phyloP scores from a whole-genome alignment of 2,888 invertebrate species.

The Ophion obscuratus region DNA sequence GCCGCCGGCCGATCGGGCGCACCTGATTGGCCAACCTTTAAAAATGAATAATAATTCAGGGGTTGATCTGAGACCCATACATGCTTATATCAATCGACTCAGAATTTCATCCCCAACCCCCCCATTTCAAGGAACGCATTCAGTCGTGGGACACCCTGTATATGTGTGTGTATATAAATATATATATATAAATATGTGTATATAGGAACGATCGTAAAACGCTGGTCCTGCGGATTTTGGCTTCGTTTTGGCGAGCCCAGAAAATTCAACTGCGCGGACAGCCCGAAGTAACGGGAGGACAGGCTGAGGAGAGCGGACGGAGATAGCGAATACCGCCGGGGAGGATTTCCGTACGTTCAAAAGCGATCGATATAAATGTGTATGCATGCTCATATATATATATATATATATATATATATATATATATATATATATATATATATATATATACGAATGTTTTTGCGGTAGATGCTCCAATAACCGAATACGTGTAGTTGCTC shows the following conservation, averaged over 20 bases:
- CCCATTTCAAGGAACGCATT: no score
- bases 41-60: no score
- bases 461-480: not conserved
- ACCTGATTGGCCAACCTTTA: no score
- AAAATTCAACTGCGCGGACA: constrained; percentile 46
- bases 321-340: constrained; percentile 8
- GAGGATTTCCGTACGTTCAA: constrained; percentile 2
- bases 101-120: no score
- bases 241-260: constrained; percentile 16
- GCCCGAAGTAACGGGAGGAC: constrained; percentile 41
- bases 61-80: no score
- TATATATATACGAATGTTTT: not conserved
- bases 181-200: not conserved
- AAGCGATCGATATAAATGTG: constrained; percentile 30
- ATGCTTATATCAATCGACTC: no score
- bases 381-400: not conserved
- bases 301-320: not conserved
- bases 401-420: not conserved
- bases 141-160: no score
- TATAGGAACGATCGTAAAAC: not conserved
- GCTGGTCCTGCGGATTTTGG: constrained; percentile 19
- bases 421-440: not conserved
- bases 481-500: not conserved
- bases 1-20: no score
- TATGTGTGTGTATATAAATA: no score